phyloP scores from a whole-genome alignment of 2,888 invertebrate genomes.

The Eilema sororculum region DNA sequence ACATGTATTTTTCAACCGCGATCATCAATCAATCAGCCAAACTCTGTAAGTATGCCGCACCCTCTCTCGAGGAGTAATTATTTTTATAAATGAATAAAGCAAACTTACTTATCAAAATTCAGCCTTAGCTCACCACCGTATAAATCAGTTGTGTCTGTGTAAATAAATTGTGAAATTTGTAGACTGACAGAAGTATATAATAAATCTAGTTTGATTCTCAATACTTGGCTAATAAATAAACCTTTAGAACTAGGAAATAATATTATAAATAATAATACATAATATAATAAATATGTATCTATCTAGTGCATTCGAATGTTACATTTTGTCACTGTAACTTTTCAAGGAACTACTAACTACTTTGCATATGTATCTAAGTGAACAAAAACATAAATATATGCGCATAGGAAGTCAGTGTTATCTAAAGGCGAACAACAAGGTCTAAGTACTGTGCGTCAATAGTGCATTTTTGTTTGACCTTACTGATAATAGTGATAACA shows the following conservation, averaged over 20 bases:
- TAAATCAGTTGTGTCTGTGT: no score
- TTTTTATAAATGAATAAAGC: not conserved
- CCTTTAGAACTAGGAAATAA: not conserved
- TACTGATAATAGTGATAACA: slow-evolving; percentile 54
- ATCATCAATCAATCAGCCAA: slow-evolving; percentile 4
- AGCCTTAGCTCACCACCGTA: no score
- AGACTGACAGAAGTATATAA: no score
- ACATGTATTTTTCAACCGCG: not conserved
- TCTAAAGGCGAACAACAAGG: slow-evolving; percentile 52
- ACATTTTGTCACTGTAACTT: not conserved
- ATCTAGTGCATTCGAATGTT: no score
- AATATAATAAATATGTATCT: no score
- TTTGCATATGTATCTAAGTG: not conserved
- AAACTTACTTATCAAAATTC: not conserved
- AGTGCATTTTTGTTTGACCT: slow-evolving; percentile 54
- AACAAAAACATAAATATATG: slow-evolving; percentile 11
- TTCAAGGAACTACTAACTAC: not conserved
- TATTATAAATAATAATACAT: no score
- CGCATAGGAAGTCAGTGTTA: slow-evolving; percentile 38
- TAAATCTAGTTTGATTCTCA: not conserved
- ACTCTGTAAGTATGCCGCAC: not conserved
- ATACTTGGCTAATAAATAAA: not conserved
- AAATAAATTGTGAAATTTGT: not conserved
- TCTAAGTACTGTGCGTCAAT: slow-evolving; percentile 46
- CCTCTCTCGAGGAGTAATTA: not conserved